phyloP scores from a whole-genome alignment of 1,140 invertebrate genomes.

The Drosophila ohnishii region DNA sequence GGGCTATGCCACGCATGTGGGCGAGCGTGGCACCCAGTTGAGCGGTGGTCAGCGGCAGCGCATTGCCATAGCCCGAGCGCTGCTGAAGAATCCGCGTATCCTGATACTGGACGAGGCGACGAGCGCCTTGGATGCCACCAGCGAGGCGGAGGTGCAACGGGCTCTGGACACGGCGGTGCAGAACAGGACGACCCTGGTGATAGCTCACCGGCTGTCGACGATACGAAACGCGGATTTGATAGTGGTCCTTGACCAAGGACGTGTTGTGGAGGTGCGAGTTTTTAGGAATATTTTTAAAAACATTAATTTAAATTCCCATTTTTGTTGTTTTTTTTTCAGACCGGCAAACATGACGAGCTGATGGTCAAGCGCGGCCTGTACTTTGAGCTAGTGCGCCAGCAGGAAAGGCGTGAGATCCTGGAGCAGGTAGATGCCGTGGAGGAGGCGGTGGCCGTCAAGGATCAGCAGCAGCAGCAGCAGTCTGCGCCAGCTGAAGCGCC shows the following conservation, averaged over 20 bases:
- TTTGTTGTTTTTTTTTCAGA: slow-evolving; percentile 80
- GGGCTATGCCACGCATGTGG: slow-evolving; percentile 94
- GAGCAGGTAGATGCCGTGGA: slow-evolving; percentile 61
- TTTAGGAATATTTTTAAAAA: not conserved
- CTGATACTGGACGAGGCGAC: slow-evolving; percentile 96
- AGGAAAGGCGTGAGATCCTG: slow-evolving; percentile 77
- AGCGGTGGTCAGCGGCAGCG: slow-evolving; percentile 96
- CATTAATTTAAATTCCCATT: not conserved
- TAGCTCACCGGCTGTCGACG: slow-evolving; percentile 95
- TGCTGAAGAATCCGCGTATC: slow-evolving; percentile 93
- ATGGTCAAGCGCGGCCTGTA: slow-evolving; percentile 90
- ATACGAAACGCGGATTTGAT: slow-evolving; percentile 94
- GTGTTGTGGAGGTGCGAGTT: slow-evolving; percentile 87
- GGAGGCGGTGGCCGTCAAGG: slow-evolving; percentile 39
- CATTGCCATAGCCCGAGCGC: slow-evolving; percentile 94
- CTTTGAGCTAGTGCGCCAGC: slow-evolving; percentile 84
- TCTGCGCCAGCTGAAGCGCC: not conserved
- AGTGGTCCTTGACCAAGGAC: slow-evolving; percentile 92
- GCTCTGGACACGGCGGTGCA: slow-evolving; percentile 90
- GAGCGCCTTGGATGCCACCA: slow-evolving; percentile 94
- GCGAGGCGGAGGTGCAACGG: slow-evolving; percentile 93
- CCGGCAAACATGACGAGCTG: slow-evolving; percentile 91
- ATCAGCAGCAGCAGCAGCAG: not conserved
- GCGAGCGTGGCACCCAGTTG: slow-evolving; percentile 94
- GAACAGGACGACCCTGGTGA: slow-evolving; percentile 93